Base-by-base conservation (phyloP, 2,113 vertebrate species). In the Pterocles orientalis region DNA sequence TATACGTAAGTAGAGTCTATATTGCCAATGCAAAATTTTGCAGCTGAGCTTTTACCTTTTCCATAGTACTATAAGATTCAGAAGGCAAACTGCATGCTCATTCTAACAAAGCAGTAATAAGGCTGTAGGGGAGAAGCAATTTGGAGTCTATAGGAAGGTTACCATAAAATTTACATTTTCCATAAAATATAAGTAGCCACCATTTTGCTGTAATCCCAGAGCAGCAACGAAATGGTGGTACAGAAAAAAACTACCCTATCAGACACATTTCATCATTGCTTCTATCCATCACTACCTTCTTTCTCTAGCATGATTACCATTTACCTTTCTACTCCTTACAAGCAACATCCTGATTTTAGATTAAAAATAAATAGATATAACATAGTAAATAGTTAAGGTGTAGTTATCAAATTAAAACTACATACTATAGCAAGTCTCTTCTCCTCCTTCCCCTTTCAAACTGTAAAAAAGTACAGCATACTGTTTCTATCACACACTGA, bases 151-250 rank as follows among this genome's bases (percentile, higher is more conserved):
- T 84, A 93, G 82, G 79, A 97, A 95, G 75, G 94, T 93, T 96
- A 96, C 77, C 61, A 93, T 97, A 94, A 95, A 97, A 97, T 98
- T 96, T 97, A 97, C 97, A 97, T 97, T 97, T 97, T 94, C 92
- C 96, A 97, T 97, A 97, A 97, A 97, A 96, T 96, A 87, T 95
- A 97, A 97, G 96, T 94, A 96, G 92, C 96, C 97, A 96, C 97
- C 97, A 97, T 97, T 97, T 97, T 97, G 90, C 97, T 97, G 83
- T 95, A 97, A 97, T 97, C 97, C 97, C 97, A 96, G 84, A 95
- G 94, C 97, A 97, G 95, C 92, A 95, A 95, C 85, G 97, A 98
- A 97, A 97, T 97, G 96, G 96, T 97, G 96, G 95, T 96, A 86
- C 20, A 89, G 94, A 87, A 89, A 72, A 94, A 96, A 97, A 95